Evolutionary conservation across 37 sponge, comb jelly and placozoan species (phyloP).

Genomic region (Beroe forskalii): DNA sequence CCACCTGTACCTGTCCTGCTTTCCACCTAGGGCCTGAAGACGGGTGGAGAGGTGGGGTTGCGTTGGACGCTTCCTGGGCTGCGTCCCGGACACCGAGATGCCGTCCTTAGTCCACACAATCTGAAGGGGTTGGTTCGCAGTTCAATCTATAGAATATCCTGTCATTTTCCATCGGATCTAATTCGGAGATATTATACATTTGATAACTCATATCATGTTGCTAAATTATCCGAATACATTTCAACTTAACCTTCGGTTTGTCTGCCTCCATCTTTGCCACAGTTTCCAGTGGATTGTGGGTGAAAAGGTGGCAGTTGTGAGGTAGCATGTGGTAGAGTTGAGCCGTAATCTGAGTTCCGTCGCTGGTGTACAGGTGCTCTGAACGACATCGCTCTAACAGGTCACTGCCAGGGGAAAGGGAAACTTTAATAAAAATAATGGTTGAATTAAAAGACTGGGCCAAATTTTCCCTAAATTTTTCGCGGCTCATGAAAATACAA

Average conservation of each 20-base stretch:
- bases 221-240: no score
- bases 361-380: slow-evolving; percentile 8
- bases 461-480: no score
- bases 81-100: background rate
- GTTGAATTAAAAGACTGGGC: no score
- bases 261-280: background rate
- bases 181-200: no score
- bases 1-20: no score
- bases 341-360: background rate
- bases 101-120: slow-evolving; percentile 55
- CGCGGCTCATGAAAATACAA: no score
- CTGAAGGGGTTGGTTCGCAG: no score
- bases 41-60: slow-evolving; percentile 19
- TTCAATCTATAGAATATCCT: no score
- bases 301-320: slow-evolving; percentile 27
- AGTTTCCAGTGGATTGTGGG: background rate
- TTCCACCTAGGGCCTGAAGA: slow-evolving; percentile 1
- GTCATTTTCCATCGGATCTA: no score
- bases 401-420: background rate
- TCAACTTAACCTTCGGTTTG: background rate
- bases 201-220: no score
- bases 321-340: slow-evolving; percentile 9
- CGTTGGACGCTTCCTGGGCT: background rate
- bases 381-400: slow-evolving; percentile 14
- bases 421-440: no score